Evolutionary conservation across 2,797 vertebrate species (phyloP).

Genomic region (Oreochromis mossambicus): DNA sequence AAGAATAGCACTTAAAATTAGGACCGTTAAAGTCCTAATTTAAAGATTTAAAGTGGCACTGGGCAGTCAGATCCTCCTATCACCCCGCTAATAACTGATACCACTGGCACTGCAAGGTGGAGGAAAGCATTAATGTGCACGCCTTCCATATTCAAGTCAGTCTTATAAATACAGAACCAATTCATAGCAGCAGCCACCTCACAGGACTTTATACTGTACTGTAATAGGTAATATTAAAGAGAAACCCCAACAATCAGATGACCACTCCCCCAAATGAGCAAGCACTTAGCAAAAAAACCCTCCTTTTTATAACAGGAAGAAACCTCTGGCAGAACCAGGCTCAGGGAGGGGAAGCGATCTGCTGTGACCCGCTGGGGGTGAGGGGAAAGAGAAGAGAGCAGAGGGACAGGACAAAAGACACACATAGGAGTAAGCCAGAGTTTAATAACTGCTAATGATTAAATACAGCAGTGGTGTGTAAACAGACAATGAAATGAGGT

Average conservation of each 20-base stretch:
- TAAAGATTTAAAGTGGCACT: not conserved
- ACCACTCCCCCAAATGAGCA: not conserved
- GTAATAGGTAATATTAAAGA: not conserved
- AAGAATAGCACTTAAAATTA: not conserved
- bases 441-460: not conserved
- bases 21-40: not conserved
- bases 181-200: not conserved
- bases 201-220: not conserved
- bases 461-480: not conserved
- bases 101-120: too few species aligned
- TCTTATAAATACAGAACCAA: not conserved
- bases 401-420: not conserved
- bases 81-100: not conserved
- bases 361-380: not conserved
- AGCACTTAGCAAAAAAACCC: not conserved
- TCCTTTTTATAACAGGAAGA: not conserved
- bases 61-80: not conserved
- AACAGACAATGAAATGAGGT: not conserved
- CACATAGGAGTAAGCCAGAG: not conserved
- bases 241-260: not conserved
- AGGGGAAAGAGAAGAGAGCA: not conserved
- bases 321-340: not conserved
- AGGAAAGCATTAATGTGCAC: not conserved
- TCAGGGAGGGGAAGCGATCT: not conserved
- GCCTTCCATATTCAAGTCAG: accelerated